These are phyloP conservation scores for Dasyornis broadbenti DNA, from an alignment of 2,113 vertebrate species.

Conservation along the genomic window DNA sequence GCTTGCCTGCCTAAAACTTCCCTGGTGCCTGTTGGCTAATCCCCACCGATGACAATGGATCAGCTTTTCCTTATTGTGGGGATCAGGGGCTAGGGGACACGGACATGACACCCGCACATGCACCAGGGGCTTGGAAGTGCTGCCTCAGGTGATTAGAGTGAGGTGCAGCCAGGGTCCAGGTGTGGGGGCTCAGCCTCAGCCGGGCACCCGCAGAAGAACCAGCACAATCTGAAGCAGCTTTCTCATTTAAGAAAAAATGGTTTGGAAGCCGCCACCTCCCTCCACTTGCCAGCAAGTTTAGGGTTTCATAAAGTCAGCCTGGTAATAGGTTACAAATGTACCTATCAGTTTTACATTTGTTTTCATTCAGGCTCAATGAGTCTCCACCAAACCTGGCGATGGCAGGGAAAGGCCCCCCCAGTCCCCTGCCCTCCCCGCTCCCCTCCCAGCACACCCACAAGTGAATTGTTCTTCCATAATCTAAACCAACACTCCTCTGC, in stretches of 20 bases:
- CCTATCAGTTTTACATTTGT: slow-evolving; percentile 63
- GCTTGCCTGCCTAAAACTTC: neutral
- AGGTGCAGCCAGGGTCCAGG: neutral
- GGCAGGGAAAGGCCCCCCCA: neutral
- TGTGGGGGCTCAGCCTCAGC: neutral
- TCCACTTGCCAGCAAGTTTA: slow-evolving; percentile 25
- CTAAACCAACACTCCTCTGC: slow-evolving; percentile 53
- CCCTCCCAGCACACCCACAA: neutral
- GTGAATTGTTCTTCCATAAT: slow-evolving; percentile 61
- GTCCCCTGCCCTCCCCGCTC: neutral
- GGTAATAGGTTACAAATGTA: slow-evolving; percentile 69
- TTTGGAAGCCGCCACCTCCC: slow-evolving; percentile 35
- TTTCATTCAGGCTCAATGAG: slow-evolving; percentile 49
- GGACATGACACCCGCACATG: neutral
- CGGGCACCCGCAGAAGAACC: neutral
- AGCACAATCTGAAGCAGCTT: neutral
- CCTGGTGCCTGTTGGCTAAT: neutral
- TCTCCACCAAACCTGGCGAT: neutral
- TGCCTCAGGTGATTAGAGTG: neutral
- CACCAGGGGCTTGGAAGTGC: neutral
- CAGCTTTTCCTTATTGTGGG: neutral
- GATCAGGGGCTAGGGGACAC: too few species aligned
- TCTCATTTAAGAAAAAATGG: slow-evolving; percentile 16
- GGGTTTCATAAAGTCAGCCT: slow-evolving; percentile 53
- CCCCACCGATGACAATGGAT: neutral